A percentile compares a stretch with the other conserved stretches of the same genome.
Conservation (phyloP, 1,140 invertebrate genomes). For the Aricia agestis region DNA sequence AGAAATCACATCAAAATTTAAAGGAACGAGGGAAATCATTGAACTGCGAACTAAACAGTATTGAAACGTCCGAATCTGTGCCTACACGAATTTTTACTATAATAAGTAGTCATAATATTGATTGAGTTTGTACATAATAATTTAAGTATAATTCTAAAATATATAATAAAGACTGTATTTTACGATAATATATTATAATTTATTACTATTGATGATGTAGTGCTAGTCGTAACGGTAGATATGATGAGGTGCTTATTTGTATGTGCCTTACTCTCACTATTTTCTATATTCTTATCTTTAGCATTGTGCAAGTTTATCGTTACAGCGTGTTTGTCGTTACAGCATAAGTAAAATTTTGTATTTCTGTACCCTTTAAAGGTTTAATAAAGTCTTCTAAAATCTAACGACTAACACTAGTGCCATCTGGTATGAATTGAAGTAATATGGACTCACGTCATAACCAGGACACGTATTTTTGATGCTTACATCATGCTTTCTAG, state of each 20-base stretch:
- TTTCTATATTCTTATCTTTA: background rate
- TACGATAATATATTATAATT: conserved; percentile 54
- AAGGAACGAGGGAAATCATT: background rate
- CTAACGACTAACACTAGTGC: background rate
- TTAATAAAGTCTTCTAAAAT: background rate
- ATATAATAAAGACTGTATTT: conserved; percentile 55
- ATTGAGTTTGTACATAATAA: conserved; percentile 19
- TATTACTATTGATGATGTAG: conserved; percentile 56
- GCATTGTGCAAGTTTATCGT: background rate
- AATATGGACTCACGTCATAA: background rate
- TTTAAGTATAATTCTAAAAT: conserved; percentile 29
- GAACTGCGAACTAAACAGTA: conserved; percentile 13
- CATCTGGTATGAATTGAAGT: background rate
- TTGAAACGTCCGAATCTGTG: conserved; percentile 9
- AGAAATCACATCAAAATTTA: conserved; percentile 1
- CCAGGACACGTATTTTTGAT: background rate
- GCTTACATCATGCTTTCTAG: background rate
- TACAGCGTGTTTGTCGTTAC: background rate
- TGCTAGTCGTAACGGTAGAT: conserved; percentile 49
- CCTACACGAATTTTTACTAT: conserved; percentile 14
- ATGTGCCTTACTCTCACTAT: background rate
- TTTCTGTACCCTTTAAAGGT: too few species aligned
- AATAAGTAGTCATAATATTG: conserved; percentile 7
- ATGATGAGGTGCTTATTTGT: background rate
- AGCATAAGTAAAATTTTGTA: too few species aligned